These are phyloP conservation scores for Orchesellides sinensis DNA, from an alignment of 2,888 invertebrate species.

Conservation along the genomic window DNA sequence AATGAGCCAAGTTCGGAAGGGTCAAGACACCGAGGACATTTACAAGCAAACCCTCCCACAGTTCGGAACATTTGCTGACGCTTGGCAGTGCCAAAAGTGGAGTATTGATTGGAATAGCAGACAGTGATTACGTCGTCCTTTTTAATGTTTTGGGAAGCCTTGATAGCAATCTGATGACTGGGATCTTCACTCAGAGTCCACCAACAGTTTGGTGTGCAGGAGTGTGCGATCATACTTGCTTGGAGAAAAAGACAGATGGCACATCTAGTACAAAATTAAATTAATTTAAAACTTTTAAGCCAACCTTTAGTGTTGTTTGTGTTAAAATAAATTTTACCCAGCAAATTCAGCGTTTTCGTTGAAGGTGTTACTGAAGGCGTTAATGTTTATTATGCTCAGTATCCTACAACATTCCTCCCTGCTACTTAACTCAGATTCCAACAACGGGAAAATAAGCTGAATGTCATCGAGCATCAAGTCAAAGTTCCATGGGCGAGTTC, in stretches of 20 bases:
- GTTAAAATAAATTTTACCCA: neutral
- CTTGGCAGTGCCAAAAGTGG: constrained; percentile 67
- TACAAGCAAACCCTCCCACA: constrained; percentile 75
- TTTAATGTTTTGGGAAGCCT: constrained; percentile 81
- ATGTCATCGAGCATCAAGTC: constrained; percentile 45
- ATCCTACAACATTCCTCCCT: constrained; percentile 38
- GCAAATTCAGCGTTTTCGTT: constrained; percentile 40
- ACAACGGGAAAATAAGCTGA: constrained; percentile 30
- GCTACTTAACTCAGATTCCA: constrained; percentile 12
- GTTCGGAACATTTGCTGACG: constrained; percentile 72
- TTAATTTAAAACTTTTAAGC: too few species aligned
- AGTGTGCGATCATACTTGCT: constrained; percentile 82
- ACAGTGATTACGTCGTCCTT: constrained; percentile 82
- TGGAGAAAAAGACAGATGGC: constrained; percentile 56
- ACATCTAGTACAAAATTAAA: constrained; percentile 7
- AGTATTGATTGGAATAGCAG: constrained; percentile 82
- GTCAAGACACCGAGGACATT: constrained; percentile 74
- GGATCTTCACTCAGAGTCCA: constrained; percentile 77
- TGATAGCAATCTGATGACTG: constrained; percentile 78
- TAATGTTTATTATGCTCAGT: constrained; percentile 48
- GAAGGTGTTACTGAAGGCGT: constrained; percentile 51
- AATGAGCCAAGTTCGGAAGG: constrained; percentile 75
- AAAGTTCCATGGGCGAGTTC: constrained; percentile 41
- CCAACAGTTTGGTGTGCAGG: constrained; percentile 79
- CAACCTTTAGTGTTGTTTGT: too few species aligned